phyloP scores from a whole-genome alignment of 2,113 vertebrate genomes.

The Perca flavescens region DNA sequence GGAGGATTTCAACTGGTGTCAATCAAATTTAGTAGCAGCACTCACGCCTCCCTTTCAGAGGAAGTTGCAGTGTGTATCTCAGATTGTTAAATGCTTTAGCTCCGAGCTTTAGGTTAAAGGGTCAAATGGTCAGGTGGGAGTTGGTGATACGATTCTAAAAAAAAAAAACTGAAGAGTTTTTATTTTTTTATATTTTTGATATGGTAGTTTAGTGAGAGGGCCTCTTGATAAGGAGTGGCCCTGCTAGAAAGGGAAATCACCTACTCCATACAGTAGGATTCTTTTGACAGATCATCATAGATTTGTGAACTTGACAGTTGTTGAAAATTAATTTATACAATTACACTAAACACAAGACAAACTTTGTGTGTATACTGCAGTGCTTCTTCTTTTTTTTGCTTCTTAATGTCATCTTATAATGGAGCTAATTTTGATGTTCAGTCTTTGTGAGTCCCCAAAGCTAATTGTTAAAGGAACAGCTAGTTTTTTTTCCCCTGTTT shows the following conservation, averaged over 20 bases:
- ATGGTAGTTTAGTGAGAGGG: background rate
- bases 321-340: background rate
- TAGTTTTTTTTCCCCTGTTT: background rate
- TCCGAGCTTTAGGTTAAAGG: background rate
- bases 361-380: background rate
- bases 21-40: constrained; percentile 35
- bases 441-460: background rate
- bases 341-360: background rate
- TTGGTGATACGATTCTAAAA: background rate
- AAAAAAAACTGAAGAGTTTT: background rate
- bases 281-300: background rate
- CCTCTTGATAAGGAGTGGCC: background rate
- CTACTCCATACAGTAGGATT: background rate
- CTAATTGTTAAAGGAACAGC: background rate
- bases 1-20: constrained; percentile 39
- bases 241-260: background rate
- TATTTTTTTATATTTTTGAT: background rate
- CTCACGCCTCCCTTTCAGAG: background rate
- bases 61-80: background rate
- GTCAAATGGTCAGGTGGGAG: background rate
- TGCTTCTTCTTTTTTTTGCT: background rate
- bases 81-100: background rate
- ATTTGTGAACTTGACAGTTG: background rate
- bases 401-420: background rate
- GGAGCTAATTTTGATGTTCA: background rate